Conservation (phyloP, 35 echinoderm and acorn worm species). For the Diadema setosum region DNA sequence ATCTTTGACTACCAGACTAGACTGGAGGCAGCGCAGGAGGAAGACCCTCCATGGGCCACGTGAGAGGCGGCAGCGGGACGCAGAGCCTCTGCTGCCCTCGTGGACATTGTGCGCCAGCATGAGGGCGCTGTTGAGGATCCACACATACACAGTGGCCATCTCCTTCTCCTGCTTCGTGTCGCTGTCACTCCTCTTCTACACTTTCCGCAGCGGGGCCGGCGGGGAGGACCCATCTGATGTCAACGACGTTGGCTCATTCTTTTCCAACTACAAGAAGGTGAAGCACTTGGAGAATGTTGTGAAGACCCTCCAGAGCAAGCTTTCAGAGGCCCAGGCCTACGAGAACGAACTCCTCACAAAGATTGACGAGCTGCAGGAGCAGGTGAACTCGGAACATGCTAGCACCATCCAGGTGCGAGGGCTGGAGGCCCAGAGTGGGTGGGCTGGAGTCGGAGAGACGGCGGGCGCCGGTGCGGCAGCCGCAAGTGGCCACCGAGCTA, state of each 20-base stretch:
- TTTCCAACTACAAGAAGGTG: not conserved
- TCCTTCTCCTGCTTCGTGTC: not conserved
- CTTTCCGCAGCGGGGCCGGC: not conserved
- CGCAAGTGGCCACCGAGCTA: not conserved
- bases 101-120: not conserved
- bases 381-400: not conserved
- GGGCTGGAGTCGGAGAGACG: not conserved
- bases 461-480: not conserved
- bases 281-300: conserved; percentile 31
- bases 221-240: too few species aligned
- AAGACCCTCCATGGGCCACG: not conserved
- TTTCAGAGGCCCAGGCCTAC: conserved; percentile 18
- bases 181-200: not conserved
- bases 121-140: not conserved
- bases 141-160: not conserved
- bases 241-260: not conserved
- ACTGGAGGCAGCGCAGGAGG: not conserved
- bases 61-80: not conserved
- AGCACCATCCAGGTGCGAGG: conserved; percentile 1
- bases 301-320: not conserved
- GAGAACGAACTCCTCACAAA: conserved; percentile 10
- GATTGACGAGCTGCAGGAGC: conserved; percentile 25
- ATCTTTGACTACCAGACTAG: too few species aligned
- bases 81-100: not conserved
- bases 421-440: not conserved